Percentiles rank a stretch among this genome's conserved stretches.
These are phyloP conservation scores for Chiloscyllium punctatum DNA, from an alignment of 2,797 vertebrate genomes.

Conservation along the genomic window DNA sequence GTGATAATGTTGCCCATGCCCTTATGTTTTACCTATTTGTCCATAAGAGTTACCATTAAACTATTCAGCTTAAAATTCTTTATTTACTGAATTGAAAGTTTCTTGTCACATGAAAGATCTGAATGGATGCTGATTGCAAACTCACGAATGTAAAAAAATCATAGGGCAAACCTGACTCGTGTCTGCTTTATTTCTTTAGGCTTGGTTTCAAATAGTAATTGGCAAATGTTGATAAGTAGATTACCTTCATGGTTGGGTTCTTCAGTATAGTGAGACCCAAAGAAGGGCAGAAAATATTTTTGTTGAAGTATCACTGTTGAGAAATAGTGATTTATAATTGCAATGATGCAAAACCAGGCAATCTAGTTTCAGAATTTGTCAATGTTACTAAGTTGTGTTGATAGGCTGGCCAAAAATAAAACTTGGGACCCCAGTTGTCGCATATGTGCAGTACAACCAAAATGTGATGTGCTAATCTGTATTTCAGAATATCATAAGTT, in stretches of 20 bases:
- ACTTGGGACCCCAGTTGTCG: not conserved
- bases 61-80: not conserved
- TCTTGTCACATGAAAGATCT: not conserved
- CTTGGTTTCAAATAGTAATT: not conserved
- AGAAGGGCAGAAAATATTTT: not conserved
- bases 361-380: not conserved
- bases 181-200: not conserved
- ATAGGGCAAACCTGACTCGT: not conserved
- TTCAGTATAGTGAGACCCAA: not conserved
- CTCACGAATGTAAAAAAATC: not conserved
- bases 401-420: not conserved
- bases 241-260: not conserved
- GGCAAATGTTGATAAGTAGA: not conserved
- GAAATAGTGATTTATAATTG: not conserved
- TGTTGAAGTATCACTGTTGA: not conserved
- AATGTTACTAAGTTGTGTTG: not conserved
- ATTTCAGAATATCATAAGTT: not conserved
- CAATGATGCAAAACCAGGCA: not conserved
- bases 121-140: not conserved
- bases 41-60: not conserved
- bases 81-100: not conserved
- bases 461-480: not conserved
- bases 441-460: not conserved
- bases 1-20: not conserved
- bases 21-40: not conserved